These are phyloP conservation scores for Nannospalax galili DNA, from an alignment of 2,113 vertebrate genomes.

Conservation along the genomic window DNA sequence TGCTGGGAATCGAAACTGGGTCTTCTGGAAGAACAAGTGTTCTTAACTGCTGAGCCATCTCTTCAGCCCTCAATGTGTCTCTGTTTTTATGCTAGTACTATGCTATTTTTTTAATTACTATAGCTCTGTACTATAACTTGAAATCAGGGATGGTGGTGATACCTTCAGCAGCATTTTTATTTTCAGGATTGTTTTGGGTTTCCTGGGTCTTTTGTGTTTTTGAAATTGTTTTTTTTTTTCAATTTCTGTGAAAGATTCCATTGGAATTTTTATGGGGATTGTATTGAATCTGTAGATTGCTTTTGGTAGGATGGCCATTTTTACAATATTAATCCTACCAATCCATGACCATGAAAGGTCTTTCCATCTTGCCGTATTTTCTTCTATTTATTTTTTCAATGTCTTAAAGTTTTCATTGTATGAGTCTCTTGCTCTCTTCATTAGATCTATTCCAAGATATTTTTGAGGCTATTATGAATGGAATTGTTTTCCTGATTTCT, in stretches of 20 bases:
- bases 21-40: too few relatives aligned
- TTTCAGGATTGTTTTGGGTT: not conserved
- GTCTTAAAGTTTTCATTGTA: not conserved
- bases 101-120: not conserved
- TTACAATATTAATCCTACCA: not conserved
- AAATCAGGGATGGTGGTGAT: not conserved
- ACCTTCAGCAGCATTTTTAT: not conserved
- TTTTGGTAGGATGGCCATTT: not conserved
- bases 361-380: not conserved
- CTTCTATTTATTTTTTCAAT: not conserved
- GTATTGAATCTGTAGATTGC: too few relatives aligned
- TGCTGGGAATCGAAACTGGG: too few relatives aligned
- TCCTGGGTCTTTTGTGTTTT: not conserved
- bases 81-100: too few relatives aligned
- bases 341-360: not conserved
- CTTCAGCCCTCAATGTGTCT: too few relatives aligned
- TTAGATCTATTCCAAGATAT: not conserved
- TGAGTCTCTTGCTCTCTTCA: not conserved
- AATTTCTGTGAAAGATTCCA: not conserved
- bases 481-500: not conserved
- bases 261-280: not conserved
- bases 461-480: not conserved
- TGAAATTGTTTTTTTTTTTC: not conserved
- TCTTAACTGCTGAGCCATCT: too few relatives aligned
- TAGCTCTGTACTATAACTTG: not conserved